Conservation (phyloP, 2,888 invertebrate genomes). For the Agrotis puta region DNA sequence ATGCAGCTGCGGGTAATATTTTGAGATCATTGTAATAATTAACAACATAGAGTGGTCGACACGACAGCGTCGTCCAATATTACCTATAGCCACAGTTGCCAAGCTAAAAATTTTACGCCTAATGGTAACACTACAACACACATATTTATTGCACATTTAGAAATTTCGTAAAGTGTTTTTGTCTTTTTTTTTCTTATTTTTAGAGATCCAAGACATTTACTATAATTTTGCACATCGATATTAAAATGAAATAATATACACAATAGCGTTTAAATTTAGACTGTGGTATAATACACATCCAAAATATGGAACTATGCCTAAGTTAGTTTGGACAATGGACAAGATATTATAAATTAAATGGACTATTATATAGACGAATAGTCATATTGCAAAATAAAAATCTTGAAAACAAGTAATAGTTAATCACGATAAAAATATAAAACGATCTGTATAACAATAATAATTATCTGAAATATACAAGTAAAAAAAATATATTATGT, state of each 20-base stretch:
- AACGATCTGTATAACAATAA: conserved; percentile 88
- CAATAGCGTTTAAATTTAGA: conserved; percentile 89
- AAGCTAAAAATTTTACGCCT: conserved; percentile 88
- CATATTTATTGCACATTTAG: conserved; percentile 92
- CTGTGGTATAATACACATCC: conserved; percentile 90
- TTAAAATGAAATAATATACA: conserved; percentile 89
- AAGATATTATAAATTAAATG: conserved; percentile 85
- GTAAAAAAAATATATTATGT: conserved; percentile 90
- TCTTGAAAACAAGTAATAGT: conserved; percentile 82
- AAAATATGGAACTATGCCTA: conserved; percentile 90
- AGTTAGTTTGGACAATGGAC: conserved; percentile 90
- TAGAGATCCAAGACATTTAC: conserved; percentile 91
- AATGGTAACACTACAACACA: conserved; percentile 91
- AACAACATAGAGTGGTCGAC: conserved; percentile 77
- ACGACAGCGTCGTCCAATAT: conserved; percentile 67
- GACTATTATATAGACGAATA: conserved; percentile 82
- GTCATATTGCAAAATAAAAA: conserved; percentile 78
- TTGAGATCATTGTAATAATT: conserved; percentile 86
- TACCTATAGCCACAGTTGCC: conserved; percentile 78
- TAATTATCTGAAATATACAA: conserved; percentile 89
- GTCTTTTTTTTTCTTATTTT: conserved; percentile 90
- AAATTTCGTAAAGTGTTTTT: conserved; percentile 91
- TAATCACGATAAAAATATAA: conserved; percentile 88
- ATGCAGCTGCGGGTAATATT: conserved; percentile 80
- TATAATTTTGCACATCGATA: conserved; percentile 91